phyloP scores from a whole-genome alignment of 2,797 vertebrate species.

The Novumbra hubbsi region DNA sequence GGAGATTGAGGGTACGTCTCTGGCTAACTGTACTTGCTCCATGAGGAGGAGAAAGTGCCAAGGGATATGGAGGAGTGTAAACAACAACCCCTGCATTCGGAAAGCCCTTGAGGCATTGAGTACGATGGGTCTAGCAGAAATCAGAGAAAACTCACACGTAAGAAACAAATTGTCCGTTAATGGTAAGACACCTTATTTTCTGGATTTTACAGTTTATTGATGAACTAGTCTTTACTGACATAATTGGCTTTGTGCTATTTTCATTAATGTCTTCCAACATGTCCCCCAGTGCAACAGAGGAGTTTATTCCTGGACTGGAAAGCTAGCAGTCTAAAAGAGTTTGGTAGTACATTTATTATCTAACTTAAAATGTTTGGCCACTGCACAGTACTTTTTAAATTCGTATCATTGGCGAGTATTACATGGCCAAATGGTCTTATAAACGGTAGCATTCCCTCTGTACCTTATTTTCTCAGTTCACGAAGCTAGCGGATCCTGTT shows the following conservation, averaged over 20 bases:
- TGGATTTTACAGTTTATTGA: not conserved
- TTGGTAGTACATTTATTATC: conserved; percentile 39
- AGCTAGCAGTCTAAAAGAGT: conserved; percentile 45
- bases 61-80: not conserved
- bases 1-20: conserved; percentile 29
- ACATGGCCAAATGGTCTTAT: not conserved
- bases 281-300: conserved; percentile 25
- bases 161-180: not conserved
- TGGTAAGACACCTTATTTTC: not conserved
- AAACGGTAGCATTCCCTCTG: not conserved
- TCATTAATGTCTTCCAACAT: not conserved
- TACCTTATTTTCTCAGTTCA: conserved; percentile 55
- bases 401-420: too few relatives aligned
- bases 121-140: not conserved
- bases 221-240: not conserved
- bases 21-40: conserved; percentile 38
- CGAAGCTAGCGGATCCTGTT: conserved; percentile 69
- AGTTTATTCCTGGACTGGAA: conserved; percentile 44
- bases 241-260: not conserved
- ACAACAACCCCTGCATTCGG: not conserved
- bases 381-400: too few relatives aligned
- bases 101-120: not conserved
- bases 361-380: too few relatives aligned
- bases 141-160: not conserved
- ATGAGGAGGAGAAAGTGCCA: not conserved